A percentile compares a stretch with the other conserved stretches of the same genome.
These are phyloP conservation scores for Isurus oxyrinchus DNA, from an alignment of 2,113 vertebrate genomes.

Conservation along the genomic window DNA sequence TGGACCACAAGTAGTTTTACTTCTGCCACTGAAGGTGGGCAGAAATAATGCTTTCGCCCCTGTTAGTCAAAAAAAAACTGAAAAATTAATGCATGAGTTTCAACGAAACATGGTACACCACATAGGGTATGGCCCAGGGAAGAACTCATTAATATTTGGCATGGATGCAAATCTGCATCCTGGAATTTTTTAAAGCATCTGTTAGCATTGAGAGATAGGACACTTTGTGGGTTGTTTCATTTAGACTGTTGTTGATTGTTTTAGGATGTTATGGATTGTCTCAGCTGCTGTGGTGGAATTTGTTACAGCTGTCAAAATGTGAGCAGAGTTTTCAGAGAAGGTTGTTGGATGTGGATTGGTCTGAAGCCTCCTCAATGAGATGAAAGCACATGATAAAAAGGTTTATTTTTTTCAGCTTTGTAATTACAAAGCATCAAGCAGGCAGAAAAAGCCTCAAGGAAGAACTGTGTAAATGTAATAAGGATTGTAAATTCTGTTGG, in stretches of 20 bases:
- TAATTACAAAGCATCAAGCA: neutral
- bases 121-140: neutral
- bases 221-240: neutral
- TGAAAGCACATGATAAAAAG: neutral
- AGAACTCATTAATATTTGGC: neutral
- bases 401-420: neutral
- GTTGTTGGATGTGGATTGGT: neutral
- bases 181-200: neutral
- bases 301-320: neutral
- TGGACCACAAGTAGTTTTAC: neutral
- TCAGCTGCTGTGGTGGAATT: neutral
- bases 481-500: neutral
- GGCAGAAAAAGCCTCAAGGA: too few relatives aligned
- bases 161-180: neutral
- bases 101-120: too few relatives aligned
- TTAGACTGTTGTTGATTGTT: neutral
- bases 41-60: too few relatives aligned
- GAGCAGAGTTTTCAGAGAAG: neutral
- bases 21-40: neutral
- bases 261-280: neutral
- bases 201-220: neutral
- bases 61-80: too few relatives aligned
- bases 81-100: too few relatives aligned
- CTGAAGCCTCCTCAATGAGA: neutral
- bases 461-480: neutral